phyloP scores from a whole-genome alignment of 2,888 invertebrate species.

The Antheraea yamamai region DNA sequence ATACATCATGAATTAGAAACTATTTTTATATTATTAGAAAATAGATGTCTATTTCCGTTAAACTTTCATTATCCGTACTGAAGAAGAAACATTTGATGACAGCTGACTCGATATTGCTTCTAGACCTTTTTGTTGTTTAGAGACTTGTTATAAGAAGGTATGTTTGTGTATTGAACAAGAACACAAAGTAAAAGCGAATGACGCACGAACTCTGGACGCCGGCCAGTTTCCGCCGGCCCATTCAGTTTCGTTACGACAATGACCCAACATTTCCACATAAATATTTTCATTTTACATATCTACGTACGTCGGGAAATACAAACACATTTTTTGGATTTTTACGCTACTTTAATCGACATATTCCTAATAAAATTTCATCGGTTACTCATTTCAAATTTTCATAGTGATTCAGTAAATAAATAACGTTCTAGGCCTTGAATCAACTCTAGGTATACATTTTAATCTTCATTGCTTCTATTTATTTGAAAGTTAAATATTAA shows the following conservation, averaged over 20 bases:
- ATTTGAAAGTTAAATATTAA: not conserved
- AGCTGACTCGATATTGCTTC: conserved; percentile 22
- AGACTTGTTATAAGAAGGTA: conserved; percentile 26
- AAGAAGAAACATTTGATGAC: not conserved
- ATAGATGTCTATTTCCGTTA: not conserved
- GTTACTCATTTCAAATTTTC: no score
- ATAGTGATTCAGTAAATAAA: no score
- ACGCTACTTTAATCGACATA: not conserved
- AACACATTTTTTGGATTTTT: not conserved
- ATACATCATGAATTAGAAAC: not conserved
- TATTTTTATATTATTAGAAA: not conserved
- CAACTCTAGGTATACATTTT: not conserved
- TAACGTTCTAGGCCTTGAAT: no score
- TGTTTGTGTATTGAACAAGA: conserved; percentile 47
- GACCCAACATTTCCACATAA: conserved; percentile 66
- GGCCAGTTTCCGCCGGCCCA: conserved; percentile 73
- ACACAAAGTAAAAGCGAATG: conserved; percentile 55
- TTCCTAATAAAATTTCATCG: not conserved
- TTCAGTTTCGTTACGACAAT: conserved; percentile 74
- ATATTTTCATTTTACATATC: conserved; percentile 33
- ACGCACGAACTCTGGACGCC: conserved; percentile 67
- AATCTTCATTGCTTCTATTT: not conserved
- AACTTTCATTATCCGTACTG: not conserved
- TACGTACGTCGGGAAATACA: conserved; percentile 20
- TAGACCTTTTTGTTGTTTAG: conserved; percentile 22